phyloP scores from a whole-genome alignment of 1,140 invertebrate species.

The Papilio helenus region DNA sequence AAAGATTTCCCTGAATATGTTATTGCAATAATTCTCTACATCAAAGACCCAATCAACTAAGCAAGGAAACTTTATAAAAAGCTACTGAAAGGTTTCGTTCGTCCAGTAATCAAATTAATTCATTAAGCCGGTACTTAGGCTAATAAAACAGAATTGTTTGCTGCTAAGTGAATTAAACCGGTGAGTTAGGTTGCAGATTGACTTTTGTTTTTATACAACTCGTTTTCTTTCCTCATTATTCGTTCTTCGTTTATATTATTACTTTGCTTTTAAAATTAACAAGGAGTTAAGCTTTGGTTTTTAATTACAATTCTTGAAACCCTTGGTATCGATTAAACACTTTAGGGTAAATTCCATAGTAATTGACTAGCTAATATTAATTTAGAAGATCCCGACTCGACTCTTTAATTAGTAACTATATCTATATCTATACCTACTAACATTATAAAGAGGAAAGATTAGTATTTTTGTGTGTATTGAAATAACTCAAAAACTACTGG shows the following conservation, averaged over 20 bases:
- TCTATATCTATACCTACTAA: too few relatives aligned
- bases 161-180: constrained; percentile 53
- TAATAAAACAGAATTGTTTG: constrained; percentile 46
- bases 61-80: constrained; percentile 5
- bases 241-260: not conserved
- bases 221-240: not conserved
- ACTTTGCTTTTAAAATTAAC: not conserved
- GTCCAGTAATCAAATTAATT: constrained; percentile 32
- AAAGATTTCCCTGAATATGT: not conserved
- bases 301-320: not conserved
- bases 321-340: not conserved
- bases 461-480: too few relatives aligned
- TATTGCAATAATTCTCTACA: not conserved
- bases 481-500: too few relatives aligned
- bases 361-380: too few relatives aligned
- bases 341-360: not conserved
- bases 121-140: constrained; percentile 37
- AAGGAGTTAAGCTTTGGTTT: not conserved
- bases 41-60: constrained; percentile 31
- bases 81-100: constrained; percentile 23
- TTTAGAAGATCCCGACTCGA: too few relatives aligned
- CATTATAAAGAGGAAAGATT: too few relatives aligned
- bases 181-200: constrained; percentile 22
- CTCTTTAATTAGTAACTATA: too few relatives aligned
- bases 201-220: not conserved